Base-by-base conservation (phyloP, 2,888 invertebrate genomes). In the Lysandra coridon region DNA sequence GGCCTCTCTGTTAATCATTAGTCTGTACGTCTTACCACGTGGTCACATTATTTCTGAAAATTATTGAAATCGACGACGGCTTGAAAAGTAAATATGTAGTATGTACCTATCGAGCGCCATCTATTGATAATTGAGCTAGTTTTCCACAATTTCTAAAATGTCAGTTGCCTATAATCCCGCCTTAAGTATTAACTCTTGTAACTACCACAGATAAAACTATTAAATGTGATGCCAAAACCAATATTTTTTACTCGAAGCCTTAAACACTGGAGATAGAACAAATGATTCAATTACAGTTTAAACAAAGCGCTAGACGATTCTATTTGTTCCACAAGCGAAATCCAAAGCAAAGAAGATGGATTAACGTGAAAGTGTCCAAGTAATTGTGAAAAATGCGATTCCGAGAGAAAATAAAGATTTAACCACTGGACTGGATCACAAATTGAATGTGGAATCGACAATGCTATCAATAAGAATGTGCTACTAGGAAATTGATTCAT, bases 341-440 rank as follows among this genome's bases (percentile, higher is more conserved):
- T 89, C 90, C 87, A 86, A 87, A 87, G 91, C 91, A 92, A 92
- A 91, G 91, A 92, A 93, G 92, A 93, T 91, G 87, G 92, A 93
- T 93, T 92, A 92, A 90, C 88, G 90, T 86, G 89, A 86, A 90
- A 92, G 91, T 87, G 91, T 92, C 92, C 90, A 87, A 91, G 92
- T 93, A 93, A 93, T 93, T 93, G 93, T 92, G 93, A 93, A 93
- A 92, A 93, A 93, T 93, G 93, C 83, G 92, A 88, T 88, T 88
- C 89, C 86, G 84, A 84, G 84, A 85, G 87, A 87, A 89, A 89
- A 89, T 88, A 90, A 90, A 90, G 88, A 88, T 86, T 88, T 86
- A 83, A 85, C 82, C 49, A 73, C 84, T 83, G 33, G 33, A 5
- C 84, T 80, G 82, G 82, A 80, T 85, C 80, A 75, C 78, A 82